Evolutionary conservation across 2,797 vertebrate genomes (phyloP).

Genomic region (Brachyalestes nurse): DNA sequence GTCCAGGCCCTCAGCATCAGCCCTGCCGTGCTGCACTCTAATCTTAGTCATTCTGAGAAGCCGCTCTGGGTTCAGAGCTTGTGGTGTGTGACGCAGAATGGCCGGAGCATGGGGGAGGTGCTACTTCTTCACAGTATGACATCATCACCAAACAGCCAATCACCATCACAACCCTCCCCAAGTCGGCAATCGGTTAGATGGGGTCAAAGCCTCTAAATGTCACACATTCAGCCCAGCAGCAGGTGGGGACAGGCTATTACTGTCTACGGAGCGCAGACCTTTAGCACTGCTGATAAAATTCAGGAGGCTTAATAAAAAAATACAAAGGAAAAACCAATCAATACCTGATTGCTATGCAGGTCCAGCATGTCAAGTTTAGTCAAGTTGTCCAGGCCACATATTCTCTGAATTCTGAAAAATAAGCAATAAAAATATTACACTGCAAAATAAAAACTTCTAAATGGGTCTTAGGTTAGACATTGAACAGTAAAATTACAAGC

Average conservation of each 20-base stretch:
- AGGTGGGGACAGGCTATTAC: constrained; percentile 6
- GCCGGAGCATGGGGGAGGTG: constrained; percentile 5
- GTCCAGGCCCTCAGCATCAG: neutral
- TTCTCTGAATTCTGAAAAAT: constrained; percentile 86
- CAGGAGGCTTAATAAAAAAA: neutral
- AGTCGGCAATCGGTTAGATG: neutral
- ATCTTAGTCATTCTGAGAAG: constrained; percentile 10
- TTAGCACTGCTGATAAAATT: neutral
- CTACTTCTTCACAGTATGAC: constrained; percentile 27
- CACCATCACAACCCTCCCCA: neutral
- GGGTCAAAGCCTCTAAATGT: constrained; percentile 12
- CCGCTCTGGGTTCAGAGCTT: constrained; percentile 14
- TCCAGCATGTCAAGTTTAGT: constrained; percentile 91
- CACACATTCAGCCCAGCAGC: constrained; percentile 18
- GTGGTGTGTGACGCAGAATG: constrained; percentile 1
- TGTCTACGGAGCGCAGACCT: neutral
- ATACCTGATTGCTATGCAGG: constrained; percentile 95
- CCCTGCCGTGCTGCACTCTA: neutral
- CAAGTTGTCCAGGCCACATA: constrained; percentile 85
- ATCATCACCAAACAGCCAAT: constrained; percentile 12
- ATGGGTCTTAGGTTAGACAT: neutral
- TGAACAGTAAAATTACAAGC: no score
- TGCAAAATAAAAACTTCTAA: neutral
- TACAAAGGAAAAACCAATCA: neutral
- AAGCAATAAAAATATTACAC: neutral